Base-by-base conservation (phyloP, 2,797 vertebrate genomes). In the Bradypodion ventrale region DNA sequence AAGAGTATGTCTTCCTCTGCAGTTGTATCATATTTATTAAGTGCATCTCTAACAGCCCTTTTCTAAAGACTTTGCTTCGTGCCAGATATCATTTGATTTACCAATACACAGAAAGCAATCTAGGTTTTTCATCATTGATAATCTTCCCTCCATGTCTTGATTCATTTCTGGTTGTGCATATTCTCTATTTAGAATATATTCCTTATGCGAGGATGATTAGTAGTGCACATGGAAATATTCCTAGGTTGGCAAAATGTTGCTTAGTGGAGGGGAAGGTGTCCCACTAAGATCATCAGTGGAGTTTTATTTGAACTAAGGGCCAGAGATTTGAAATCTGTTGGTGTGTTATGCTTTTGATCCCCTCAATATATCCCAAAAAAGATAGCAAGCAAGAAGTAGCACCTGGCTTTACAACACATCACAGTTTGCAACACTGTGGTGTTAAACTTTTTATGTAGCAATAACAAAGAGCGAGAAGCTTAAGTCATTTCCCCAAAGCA, bases 381-480 rank as follows among this genome's bases (percentile, higher is more conserved):
- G 23, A 46, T 3, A 82, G n/a, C 3, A 66, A 69, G n/a, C 83
- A 88, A 88, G 90, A 87, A 77, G 32, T 19, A 70, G 23, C 52
- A 29, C 59, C 89, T 90, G 29, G 49, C 75, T 85, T 83, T 32
- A 78, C 60, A 62, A 86, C 87, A 86, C 32, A 62, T 32, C 1
- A 5, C 44, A 19, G 49, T 85, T 80, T 72, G 2, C 4, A 89
- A 25, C 78, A 85, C 80, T 66, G 44, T 0, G 25, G 76, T 68
- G 62, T 81, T 88, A 78, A 19, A 92, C 29, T 90, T 82, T 60
- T 40, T 72, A 5, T 60, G 68, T 78, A 87, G 82, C 37, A 80
- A 32, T 87, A 86, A 21, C 90, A 69, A 90, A 91, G 83, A n/a
- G n/a, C n/a, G n/a, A n/a, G n/a, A n/a, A n/a, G n/a, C n/a, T n/a